Percentiles rank a stretch among this genome's conserved stretches.
Evolutionary conservation across 2,113 vertebrate species (phyloP).

Genomic region (Chloroceryle aenea): DNA sequence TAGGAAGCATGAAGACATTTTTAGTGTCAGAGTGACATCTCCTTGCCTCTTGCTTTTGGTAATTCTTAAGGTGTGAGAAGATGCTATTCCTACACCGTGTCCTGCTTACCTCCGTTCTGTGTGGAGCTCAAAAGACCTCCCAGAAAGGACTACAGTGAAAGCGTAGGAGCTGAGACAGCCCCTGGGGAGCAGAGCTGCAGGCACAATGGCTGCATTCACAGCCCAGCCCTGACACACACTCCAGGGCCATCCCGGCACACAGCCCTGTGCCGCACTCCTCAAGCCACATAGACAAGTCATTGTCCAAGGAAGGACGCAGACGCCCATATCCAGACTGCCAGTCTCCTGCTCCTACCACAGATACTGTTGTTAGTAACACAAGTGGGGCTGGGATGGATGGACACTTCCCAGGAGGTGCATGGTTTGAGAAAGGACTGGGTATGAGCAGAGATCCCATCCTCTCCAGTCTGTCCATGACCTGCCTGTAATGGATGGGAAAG

Average conservation of each 20-base stretch:
- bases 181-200: background rate
- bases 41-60: background rate
- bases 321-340: background rate
- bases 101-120: background rate
- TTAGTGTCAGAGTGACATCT: background rate
- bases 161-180: background rate
- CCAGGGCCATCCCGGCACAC: accelerated
- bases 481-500: background rate
- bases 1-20: background rate
- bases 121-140: background rate
- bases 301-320: background rate
- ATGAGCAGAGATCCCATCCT: background rate
- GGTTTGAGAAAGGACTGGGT: background rate
- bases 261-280: background rate
- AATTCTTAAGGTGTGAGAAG: accelerated
- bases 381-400: background rate
- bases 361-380: background rate
- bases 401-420: background rate
- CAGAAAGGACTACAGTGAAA: background rate
- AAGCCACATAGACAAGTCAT: background rate
- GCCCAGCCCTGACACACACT: background rate
- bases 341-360: conserved; percentile 34
- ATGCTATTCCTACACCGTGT: background rate
- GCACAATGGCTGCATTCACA: background rate
- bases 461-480: background rate